Evolutionary conservation across 2,797 vertebrate species (phyloP), one percentile per base, ranked within the genome.

Genomic region (Poeciliopsis infans): DNA sequence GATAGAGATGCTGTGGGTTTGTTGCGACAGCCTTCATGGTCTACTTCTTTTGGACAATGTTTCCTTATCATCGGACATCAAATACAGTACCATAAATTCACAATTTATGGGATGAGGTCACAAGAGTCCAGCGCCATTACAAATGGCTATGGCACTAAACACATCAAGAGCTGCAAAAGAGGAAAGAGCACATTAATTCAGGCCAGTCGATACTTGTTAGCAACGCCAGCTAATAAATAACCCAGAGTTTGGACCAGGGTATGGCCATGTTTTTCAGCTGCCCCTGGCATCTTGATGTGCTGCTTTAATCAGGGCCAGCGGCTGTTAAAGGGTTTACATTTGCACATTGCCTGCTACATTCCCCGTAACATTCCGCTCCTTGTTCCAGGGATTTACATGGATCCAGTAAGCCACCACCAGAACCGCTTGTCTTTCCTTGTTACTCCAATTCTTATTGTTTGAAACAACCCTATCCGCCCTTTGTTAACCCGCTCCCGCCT

Each of bases 141-240:
- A 87, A 85, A 85, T 47, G 45, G 71, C 78, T 70, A 64, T 46
- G 39, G 77, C 79, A 79, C 75, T 76, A 78, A 89, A 88, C 76
- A 64, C 85, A 83, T 92, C 83, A 88, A 87, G 86, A 91, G 91
- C 92, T 95, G 94, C 93, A 91, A 94, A 92, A 93, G 90, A 94
- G 92, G 92, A 92, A 85, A 78, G 90, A 89, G 81, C 84, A 80
- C 89, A 90, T 94, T 93, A 88, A 84, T 88, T 89, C 92, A 95
- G 90, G 49, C 80, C 79, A 86, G 90, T 91, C 90, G 25, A 92
- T 92, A 85, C 86, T 76, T 78, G 89, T 91, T 89, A 91, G 80
- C 79, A 74, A 81, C 82, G 72, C 73, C 33, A 16, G 77, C 75
- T 87, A 86, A 93, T 94, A 94, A 93, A 94, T 94, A 91, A 92